These are phyloP conservation scores for Mizuhopecten yessoensis DNA, from an alignment of 1,140 invertebrate genomes.

Conservation along the genomic window DNA sequence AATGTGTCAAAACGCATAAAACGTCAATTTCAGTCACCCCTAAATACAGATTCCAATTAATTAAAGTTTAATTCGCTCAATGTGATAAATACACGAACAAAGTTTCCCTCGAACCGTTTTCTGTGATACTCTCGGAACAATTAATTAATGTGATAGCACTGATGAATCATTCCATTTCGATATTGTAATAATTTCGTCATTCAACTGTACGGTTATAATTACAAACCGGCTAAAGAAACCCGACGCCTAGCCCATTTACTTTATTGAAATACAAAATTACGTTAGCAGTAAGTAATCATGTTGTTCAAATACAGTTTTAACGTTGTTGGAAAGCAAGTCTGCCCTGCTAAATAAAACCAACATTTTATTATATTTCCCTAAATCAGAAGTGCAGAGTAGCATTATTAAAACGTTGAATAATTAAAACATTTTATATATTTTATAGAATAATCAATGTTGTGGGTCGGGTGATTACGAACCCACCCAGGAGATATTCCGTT, in stretches of 20 bases:
- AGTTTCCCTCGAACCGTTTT: background rate
- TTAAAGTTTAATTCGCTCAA: background rate
- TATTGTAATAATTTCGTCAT: too few species aligned
- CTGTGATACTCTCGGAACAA: background rate
- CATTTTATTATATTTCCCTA: background rate
- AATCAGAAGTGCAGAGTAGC: background rate
- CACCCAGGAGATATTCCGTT: background rate
- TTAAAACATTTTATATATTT: background rate
- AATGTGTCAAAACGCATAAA: background rate
- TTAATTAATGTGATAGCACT: background rate
- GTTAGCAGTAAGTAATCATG: background rate
- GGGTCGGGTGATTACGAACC: background rate
- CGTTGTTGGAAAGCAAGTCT: background rate
- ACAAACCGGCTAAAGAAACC: background rate
- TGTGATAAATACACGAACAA: background rate
- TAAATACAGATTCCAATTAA: background rate
- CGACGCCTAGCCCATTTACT: background rate
- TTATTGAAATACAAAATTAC: slow-evolving; percentile 24
- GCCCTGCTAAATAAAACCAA: background rate
- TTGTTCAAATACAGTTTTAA: background rate
- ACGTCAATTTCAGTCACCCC: background rate
- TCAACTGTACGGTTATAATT: background rate
- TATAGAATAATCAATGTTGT: background rate
- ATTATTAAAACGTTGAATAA: slow-evolving; percentile 30
- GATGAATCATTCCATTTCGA: background rate